phyloP scores from a whole-genome alignment of 1,140 invertebrate genomes.

The Ectropis grisescens region DNA sequence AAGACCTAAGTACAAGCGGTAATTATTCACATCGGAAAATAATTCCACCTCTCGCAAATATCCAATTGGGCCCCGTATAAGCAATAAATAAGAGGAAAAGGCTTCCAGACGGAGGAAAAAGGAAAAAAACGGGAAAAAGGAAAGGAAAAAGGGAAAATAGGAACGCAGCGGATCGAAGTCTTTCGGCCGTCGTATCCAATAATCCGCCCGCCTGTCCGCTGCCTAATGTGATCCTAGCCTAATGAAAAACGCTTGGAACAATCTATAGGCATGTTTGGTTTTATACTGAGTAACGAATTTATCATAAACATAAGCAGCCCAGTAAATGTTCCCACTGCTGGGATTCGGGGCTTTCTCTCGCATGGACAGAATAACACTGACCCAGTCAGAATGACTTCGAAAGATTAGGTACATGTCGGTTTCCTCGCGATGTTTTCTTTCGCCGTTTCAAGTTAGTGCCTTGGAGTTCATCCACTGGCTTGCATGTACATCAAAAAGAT shows the following conservation, averaged over 20 bases:
- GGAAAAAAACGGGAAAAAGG: conserved; percentile 43
- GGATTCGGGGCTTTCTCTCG: too few species aligned
- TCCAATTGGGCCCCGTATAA: conserved; percentile 64
- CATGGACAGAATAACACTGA: too few species aligned
- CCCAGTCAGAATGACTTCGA: too few species aligned
- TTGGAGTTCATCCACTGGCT: too few species aligned
- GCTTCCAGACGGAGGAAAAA: conserved; percentile 53
- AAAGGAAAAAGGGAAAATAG: too few species aligned
- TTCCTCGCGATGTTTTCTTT: too few species aligned
- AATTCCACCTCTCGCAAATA: conserved; percentile 59
- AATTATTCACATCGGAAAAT: conserved; percentile 51
- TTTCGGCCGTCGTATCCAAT: conserved; percentile 65
- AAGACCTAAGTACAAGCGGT: conserved; percentile 8
- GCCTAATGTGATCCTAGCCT: conserved; percentile 66
- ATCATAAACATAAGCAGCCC: too few species aligned
- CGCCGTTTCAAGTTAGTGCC: too few species aligned
- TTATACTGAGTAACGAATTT: too few species aligned
- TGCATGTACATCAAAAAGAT: too few species aligned
- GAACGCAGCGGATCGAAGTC: conserved; percentile 63
- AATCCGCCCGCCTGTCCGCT: conserved; percentile 62
- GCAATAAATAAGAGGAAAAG: conserved; percentile 68
- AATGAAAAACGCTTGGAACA: conserved; percentile 54
- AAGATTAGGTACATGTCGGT: too few species aligned
- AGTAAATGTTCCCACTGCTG: too few species aligned
- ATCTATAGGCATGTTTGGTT: conserved; percentile 29